A percentile compares a stretch with the other conserved stretches of the same genome.
Conservation (phyloP, 2,888 invertebrate genomes). For the Macrophya alboannulata region DNA sequence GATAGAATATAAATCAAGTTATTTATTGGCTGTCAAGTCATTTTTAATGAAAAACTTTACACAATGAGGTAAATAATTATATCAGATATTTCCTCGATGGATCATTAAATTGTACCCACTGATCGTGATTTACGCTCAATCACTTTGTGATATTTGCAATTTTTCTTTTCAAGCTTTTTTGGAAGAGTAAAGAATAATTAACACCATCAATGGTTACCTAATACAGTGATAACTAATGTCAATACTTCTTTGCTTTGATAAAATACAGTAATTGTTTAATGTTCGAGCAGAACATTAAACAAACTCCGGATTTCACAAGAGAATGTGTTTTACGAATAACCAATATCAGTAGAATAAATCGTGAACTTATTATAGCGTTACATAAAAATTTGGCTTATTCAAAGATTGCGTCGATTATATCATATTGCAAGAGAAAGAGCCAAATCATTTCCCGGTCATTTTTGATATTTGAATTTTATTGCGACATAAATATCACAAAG, state of each 20-base stretch:
- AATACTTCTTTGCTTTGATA: background rate
- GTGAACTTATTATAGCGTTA: background rate
- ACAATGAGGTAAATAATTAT: background rate
- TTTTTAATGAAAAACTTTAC: background rate
- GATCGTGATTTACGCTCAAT: background rate
- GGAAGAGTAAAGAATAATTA: background rate
- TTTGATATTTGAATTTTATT: background rate
- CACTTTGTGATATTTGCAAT: background rate
- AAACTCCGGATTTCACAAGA: background rate
- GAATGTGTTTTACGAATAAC: background rate
- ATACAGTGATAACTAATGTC: background rate
- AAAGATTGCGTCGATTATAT: background rate
- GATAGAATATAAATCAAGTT: background rate
- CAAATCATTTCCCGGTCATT: background rate
- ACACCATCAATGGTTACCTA: background rate
- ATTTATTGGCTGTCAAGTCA: background rate
- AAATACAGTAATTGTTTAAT: background rate
- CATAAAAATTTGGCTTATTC: background rate
- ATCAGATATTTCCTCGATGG: background rate
- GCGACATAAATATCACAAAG: constrained; percentile 7
- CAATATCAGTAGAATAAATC: background rate
- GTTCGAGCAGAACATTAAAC: background rate
- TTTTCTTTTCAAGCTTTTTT: background rate
- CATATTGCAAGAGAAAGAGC: background rate
- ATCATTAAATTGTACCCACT: background rate